phyloP scores from a whole-genome alignment of 2,113 vertebrate genomes.

The Eulemur rufifrons region DNA sequence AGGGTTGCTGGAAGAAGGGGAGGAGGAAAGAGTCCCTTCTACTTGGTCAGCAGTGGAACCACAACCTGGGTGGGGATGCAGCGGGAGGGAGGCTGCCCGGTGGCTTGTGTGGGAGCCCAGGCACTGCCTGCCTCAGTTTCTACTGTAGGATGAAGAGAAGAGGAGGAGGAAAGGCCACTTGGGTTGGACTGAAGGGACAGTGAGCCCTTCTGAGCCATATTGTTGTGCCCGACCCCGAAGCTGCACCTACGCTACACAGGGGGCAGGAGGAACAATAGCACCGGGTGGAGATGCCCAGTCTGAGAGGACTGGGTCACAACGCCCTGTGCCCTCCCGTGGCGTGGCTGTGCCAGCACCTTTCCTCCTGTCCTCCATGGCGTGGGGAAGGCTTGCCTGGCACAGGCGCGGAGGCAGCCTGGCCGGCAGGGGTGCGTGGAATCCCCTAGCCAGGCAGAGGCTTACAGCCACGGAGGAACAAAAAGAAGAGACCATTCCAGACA shows the following conservation, averaged over 20 bases:
- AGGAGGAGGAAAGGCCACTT: neutral
- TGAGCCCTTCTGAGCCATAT: neutral
- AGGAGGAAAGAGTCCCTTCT: neutral
- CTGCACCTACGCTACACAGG: accelerated
- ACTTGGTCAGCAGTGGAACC: neutral
- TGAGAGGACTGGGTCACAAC: neutral
- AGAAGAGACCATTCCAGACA: neutral
- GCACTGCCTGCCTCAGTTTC: neutral
- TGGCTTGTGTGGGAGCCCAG: too few relatives aligned
- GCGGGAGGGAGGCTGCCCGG: neutral
- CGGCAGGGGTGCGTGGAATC: neutral
- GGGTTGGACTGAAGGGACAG: neutral
- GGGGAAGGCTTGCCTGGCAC: neutral
- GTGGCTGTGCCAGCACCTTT: neutral
- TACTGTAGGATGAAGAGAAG: neutral
- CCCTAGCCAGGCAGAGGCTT: neutral
- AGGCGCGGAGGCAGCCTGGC: neutral
- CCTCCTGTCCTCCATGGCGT: neutral
- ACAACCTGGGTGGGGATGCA: neutral
- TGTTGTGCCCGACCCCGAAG: neutral
- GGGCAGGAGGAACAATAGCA: neutral
- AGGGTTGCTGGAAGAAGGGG: neutral
- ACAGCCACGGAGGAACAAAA: neutral
- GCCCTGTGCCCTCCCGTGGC: neutral
- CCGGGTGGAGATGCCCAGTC: neutral